These are phyloP conservation scores for Symphodus melops DNA, from an alignment of 2,113 vertebrate genomes.

Conservation along the genomic window DNA sequence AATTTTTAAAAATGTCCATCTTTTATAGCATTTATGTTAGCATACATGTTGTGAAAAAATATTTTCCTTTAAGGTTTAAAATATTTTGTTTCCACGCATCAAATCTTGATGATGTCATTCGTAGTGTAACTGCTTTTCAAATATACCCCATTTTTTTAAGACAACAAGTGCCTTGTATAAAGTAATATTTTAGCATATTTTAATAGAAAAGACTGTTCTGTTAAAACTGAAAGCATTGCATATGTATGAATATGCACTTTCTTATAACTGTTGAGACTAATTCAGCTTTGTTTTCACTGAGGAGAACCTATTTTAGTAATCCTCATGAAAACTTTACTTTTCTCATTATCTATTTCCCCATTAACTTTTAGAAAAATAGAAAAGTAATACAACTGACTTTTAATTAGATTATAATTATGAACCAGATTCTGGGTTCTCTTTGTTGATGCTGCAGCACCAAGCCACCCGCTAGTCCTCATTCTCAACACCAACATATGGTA, in stretches of 20 bases:
- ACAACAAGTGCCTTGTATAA: neutral
- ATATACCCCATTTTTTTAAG: neutral
- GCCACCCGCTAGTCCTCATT: conserved; percentile 57
- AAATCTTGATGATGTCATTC: neutral
- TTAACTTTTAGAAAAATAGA: neutral
- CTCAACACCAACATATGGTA: conserved; percentile 75
- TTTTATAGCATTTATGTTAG: too few relatives aligned
- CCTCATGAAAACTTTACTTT: neutral
- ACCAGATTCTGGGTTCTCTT: conserved; percentile 28
- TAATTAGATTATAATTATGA: conserved; percentile 31
- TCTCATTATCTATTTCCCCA: too few relatives aligned
- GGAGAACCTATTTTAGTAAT: neutral
- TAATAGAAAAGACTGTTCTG: too few relatives aligned
- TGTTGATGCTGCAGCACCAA: conserved; percentile 39
- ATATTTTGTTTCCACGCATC: neutral
- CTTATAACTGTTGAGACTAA: neutral
- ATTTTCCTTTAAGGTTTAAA: neutral
- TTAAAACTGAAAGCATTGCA: too few relatives aligned
- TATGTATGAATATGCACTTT: neutral
- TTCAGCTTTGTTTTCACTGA: neutral
- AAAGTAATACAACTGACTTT: conserved; percentile 7
- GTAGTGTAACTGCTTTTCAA: too few relatives aligned
- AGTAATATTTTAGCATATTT: neutral
- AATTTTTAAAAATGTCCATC: too few relatives aligned
- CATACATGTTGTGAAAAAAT: too few relatives aligned